These are phyloP conservation scores for Drosophila paulistorum DNA, from an alignment of 1,140 invertebrate species.

Conservation along the genomic window DNA sequence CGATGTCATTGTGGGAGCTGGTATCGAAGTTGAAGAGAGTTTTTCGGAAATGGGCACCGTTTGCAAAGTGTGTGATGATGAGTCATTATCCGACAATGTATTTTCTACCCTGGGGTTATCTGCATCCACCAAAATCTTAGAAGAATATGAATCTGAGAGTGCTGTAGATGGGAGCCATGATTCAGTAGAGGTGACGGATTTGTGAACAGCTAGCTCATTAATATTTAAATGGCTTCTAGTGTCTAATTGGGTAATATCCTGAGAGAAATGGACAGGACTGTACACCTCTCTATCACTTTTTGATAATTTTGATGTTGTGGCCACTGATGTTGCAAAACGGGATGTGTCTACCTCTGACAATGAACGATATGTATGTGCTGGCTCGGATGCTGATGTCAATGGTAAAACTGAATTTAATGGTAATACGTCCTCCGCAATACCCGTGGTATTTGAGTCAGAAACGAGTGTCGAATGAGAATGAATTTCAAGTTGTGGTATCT, in stretches of 20 bases:
- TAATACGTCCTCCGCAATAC: not conserved
- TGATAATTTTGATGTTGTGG: not conserved
- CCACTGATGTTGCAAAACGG: not conserved
- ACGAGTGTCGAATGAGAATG: conserved; percentile 13
- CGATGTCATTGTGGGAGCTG: not conserved
- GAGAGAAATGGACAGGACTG: not conserved
- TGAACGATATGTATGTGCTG: conserved; percentile 20
- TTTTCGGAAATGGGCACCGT: conserved; percentile 5
- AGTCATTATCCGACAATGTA: conserved; percentile 1
- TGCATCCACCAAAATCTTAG: not conserved
- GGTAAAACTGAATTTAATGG: conserved; percentile 28
- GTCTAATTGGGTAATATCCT: not conserved
- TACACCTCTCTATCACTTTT: not conserved
- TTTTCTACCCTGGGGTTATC: not conserved
- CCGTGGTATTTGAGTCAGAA: conserved; percentile 13
- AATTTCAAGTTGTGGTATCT: conserved; percentile 39
- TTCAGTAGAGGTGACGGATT: conserved; percentile 11
- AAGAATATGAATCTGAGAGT: not conserved
- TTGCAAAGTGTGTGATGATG: conserved; percentile 14
- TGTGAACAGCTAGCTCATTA: not conserved
- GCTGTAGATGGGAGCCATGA: conserved; percentile 6
- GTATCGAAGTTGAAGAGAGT: not conserved
- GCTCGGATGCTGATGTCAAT: conserved; percentile 6
- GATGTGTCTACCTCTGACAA: not conserved
- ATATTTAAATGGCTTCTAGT: not conserved